A percentile compares a stretch with the other conserved stretches of the same genome.
phyloP scores from a whole-genome alignment of 2,797 vertebrate species.

The Trematomus bernacchii region DNA sequence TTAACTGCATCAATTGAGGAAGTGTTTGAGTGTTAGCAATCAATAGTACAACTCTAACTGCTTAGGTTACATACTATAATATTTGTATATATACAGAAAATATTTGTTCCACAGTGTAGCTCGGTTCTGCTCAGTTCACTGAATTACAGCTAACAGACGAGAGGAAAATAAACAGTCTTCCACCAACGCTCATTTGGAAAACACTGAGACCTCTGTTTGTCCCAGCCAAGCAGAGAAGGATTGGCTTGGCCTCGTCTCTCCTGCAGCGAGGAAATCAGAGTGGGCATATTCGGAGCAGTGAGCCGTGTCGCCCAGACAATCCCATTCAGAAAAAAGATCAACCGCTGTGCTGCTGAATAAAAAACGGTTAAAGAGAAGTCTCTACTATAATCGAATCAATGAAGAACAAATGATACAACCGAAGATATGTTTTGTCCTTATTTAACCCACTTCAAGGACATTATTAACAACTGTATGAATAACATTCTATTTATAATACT shows the following conservation, averaged over 20 bases:
- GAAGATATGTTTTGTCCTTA: neutral
- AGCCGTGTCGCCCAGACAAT: constrained; percentile 33
- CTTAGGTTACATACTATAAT: neutral
- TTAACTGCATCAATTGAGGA: neutral
- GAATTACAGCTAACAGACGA: constrained; percentile 30
- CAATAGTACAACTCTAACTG: neutral
- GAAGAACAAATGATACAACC: neutral
- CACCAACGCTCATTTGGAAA: constrained; percentile 45
- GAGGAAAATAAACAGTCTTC: constrained; percentile 38
- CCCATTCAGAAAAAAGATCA: constrained; percentile 24
- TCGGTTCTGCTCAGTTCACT: constrained; percentile 29
- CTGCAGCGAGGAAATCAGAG: constrained; percentile 50
- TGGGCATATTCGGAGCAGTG: constrained; percentile 47
- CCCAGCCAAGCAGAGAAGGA: constrained; percentile 34
- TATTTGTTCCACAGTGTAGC: neutral
- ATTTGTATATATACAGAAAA: neutral
- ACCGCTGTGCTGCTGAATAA: constrained; percentile 8
- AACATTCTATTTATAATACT: neutral
- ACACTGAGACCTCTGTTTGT: constrained; percentile 67
- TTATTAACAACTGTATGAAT: constrained; percentile 1
- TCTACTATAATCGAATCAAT: neutral
- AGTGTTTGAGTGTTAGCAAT: neutral
- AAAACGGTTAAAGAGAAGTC: neutral
- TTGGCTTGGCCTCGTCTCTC: constrained; percentile 46
- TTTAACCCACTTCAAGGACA: constrained; percentile 2